Evolutionary conservation across 2,888 invertebrate species (phyloP).

Genomic region (Noctua comes): DNA sequence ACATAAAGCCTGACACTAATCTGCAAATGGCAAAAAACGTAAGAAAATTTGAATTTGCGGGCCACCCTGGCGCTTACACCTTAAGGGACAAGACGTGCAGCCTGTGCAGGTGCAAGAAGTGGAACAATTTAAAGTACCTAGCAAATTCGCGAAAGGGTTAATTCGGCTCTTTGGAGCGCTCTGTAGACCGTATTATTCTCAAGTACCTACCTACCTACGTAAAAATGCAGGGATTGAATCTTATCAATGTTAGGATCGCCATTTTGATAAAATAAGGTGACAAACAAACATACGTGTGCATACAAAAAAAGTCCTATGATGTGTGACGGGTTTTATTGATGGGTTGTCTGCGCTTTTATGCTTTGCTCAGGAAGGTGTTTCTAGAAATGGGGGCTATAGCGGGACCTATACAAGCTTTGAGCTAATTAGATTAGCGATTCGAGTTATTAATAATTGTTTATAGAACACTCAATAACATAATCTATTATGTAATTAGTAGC

Average conservation of each 20-base stretch:
- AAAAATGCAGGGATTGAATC: not conserved
- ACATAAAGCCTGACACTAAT: too few species aligned
- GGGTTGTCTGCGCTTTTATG: not conserved
- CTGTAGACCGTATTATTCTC: too few species aligned
- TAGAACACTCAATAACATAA: not conserved
- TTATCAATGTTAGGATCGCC: too few species aligned
- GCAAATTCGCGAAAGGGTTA: not conserved
- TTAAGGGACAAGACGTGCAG: too few species aligned
- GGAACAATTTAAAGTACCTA: too few species aligned
- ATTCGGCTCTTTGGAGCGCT: not conserved
- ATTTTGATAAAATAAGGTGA: not conserved
- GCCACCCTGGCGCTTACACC: too few species aligned
- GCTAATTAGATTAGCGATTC: not conserved
- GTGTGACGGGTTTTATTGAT: not conserved
- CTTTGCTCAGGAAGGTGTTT: not conserved
- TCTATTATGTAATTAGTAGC: too few species aligned
- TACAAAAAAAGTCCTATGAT: not conserved
- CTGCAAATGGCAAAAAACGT: too few species aligned
- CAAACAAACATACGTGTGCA: too few species aligned
- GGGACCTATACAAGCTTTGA: not conserved
- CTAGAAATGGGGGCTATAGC: not conserved
- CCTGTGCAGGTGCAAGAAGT: too few species aligned
- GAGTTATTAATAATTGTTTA: constrained; percentile 20
- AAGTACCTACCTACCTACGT: not conserved
- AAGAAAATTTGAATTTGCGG: too few species aligned